Base-by-base conservation (phyloP, 2,797 vertebrate species). In the Lutjanus argentimaculatus region DNA sequence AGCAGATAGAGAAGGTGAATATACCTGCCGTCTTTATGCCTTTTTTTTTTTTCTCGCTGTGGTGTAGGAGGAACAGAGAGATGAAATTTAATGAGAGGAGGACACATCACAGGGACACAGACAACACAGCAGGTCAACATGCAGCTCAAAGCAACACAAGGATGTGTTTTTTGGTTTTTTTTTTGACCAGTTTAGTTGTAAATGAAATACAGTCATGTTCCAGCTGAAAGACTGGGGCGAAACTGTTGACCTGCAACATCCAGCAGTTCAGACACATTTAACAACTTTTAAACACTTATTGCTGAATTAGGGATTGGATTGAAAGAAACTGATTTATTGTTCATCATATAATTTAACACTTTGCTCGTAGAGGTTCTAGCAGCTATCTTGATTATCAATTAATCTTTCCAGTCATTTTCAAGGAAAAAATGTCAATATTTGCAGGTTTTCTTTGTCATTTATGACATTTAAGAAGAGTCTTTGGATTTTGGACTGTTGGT, bases 11-110 rank as follows among this genome's bases (percentile, higher is more conserved):
- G 72, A 43, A 42, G 79, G 64, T 63, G 83, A 84, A 77, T 36
- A 22, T 25, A 84, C 78, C 81, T 87, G 77, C 61, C n/a, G 59
- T 62, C 57, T 67, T 68, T n/a, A 43, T 73, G 64, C 59, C 53
- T 67, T 30, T 55, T 48, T 16, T 48, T 16, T 67, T 40, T 51
- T 48, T 8, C 15, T 11, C 4, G n/a, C 30, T 49, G 66, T 15
- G 67, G n/a, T 22, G 46, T 56, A n/a, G 48, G 68, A 48, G 75
- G 36, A 25, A 49, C 63, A 58, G 52, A 62, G 40, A 51, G n/a
- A 55, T 53, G 64, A 61, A 25, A 49, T 75, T 64, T 72, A 85
- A 73, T 56, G 72, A 62, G 67, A n/a, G 55, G 69, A 12, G 70
- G 59, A 19, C 75, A 56, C 21, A 45, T 64, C 67, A 56, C 64